phyloP scores from a whole-genome alignment of 2,888 invertebrate genomes.

The Protophormia terraenovae region DNA sequence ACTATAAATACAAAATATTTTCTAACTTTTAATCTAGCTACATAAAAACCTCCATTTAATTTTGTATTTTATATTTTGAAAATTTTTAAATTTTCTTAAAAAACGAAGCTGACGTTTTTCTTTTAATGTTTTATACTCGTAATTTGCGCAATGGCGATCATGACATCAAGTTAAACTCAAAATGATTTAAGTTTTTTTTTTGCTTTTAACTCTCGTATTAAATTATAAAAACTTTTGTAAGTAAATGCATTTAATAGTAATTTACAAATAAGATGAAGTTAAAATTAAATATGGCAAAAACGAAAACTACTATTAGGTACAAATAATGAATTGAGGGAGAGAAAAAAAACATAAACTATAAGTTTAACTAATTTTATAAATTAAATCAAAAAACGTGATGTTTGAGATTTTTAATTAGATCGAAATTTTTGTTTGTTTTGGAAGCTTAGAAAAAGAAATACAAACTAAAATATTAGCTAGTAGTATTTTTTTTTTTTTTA shows the following conservation, averaged over 20 bases:
- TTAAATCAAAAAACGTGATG: constrained; percentile 69
- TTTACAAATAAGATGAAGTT: constrained; percentile 52
- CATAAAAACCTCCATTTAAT: not conserved
- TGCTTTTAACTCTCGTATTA: not conserved
- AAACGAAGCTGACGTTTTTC: constrained; percentile 20
- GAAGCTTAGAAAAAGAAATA: not conserved
- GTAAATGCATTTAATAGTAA: constrained; percentile 30
- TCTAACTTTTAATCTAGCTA: not conserved
- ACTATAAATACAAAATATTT: not conserved
- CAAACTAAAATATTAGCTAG: constrained; percentile 6
- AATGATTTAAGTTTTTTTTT: not conserved
- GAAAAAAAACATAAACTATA: constrained; percentile 3
- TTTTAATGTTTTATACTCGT: constrained; percentile 18
- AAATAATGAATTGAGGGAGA: constrained; percentile 29
- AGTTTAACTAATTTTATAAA: constrained; percentile 61
- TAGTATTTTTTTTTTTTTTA: not conserved
- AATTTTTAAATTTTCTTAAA: not conserved
- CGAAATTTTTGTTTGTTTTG: constrained; percentile 27
- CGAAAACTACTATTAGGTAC: too few species aligned
- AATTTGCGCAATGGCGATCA: constrained; percentile 62
- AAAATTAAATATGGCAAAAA: constrained; percentile 27
- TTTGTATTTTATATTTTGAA: not conserved
- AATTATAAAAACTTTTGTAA: constrained; percentile 29
- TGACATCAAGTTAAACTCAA: constrained; percentile 64
- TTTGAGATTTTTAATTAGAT: constrained; percentile 70